Percentiles rank a stretch among this genome's conserved stretches.
Evolutionary conservation across 2,113 vertebrate species (phyloP).

Genomic region (Hemiscyllium ocellatum): DNA sequence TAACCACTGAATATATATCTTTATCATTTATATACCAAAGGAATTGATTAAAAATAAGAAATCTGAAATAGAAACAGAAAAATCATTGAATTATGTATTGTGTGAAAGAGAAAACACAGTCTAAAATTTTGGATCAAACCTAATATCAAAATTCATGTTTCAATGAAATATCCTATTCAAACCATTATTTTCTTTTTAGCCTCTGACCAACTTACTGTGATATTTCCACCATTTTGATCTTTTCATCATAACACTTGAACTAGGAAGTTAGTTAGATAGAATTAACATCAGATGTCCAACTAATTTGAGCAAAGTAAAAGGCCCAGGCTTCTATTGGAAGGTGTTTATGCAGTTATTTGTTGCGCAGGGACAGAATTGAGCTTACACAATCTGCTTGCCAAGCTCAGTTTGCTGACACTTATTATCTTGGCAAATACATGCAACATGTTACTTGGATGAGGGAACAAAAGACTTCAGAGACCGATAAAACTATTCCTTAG

Average conservation of each 20-base stretch:
- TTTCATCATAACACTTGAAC: neutral
- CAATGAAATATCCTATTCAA: neutral
- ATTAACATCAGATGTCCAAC: neutral
- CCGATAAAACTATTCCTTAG: neutral
- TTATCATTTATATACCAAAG: constrained; percentile 3
- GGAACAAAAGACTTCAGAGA: neutral
- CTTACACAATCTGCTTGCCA: neutral
- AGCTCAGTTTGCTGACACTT: neutral
- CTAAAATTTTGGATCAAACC: neutral
- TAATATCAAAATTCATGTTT: neutral
- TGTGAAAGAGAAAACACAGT: neutral
- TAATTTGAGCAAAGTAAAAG: neutral
- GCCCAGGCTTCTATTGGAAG: neutral
- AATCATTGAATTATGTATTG: neutral
- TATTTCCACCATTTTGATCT: neutral
- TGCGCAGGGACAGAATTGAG: neutral
- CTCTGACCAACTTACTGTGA: neutral
- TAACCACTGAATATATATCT: neutral
- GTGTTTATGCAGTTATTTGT: neutral
- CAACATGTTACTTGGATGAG: neutral
- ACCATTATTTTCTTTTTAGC: neutral
- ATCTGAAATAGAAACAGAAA: neutral
- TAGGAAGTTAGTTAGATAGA: neutral
- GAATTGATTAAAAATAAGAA: neutral
- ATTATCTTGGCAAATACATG: too few relatives aligned